Percentiles rank a stretch among this genome's conserved stretches.
These are phyloP conservation scores for Zygothrica quintamaculata DNA, from an alignment of 2,888 invertebrate species.

Conservation along the genomic window DNA sequence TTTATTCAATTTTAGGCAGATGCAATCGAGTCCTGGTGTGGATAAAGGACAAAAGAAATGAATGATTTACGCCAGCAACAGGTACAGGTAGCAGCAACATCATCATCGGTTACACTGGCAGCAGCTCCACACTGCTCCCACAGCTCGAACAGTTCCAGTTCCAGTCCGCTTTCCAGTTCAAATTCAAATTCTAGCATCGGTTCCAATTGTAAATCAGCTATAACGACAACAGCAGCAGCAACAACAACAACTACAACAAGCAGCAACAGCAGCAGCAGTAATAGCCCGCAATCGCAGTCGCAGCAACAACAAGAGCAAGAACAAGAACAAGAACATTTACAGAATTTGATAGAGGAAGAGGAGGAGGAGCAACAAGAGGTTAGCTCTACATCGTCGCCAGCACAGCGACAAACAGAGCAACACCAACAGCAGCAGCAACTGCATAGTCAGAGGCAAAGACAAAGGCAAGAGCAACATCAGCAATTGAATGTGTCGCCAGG, in stretches of 20 bases:
- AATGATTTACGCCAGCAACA: slow-evolving; percentile 78
- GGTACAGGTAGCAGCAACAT: slow-evolving; percentile 78
- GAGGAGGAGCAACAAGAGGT: slow-evolving; percentile 54
- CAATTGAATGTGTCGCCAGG: slow-evolving; percentile 66
- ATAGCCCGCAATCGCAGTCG: slow-evolving; percentile 1
- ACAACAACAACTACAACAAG: slow-evolving; percentile 32
- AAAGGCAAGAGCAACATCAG: slow-evolving; percentile 36
- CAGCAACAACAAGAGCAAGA: slow-evolving; percentile 25
- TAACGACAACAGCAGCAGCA: slow-evolving; percentile 37
- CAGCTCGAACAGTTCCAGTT: slow-evolving; percentile 31
- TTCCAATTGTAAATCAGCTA: slow-evolving; percentile 34
- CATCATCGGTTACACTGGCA: slow-evolving; percentile 65
- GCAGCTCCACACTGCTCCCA: slow-evolving; percentile 40
- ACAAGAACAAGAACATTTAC: slow-evolving; percentile 15
- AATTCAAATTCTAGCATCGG: slow-evolving; percentile 42
- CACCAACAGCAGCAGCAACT: slow-evolving; percentile 39
- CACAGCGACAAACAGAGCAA: slow-evolving; percentile 36
- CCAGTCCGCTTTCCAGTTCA: slow-evolving; percentile 41
- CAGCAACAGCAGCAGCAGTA: slow-evolving; percentile 17
- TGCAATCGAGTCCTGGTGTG: slow-evolving; percentile 41
- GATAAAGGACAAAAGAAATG: slow-evolving; percentile 71
- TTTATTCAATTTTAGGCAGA: slow-evolving; percentile 37
- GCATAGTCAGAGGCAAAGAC: slow-evolving; percentile 53
- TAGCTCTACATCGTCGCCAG: slow-evolving; percentile 60
- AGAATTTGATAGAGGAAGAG: slow-evolving; percentile 9